Evolutionary conservation across 2,797 vertebrate species (phyloP), one percentile per base, ranked within the genome.

Genomic region (Bovichtus diacanthus): DNA sequence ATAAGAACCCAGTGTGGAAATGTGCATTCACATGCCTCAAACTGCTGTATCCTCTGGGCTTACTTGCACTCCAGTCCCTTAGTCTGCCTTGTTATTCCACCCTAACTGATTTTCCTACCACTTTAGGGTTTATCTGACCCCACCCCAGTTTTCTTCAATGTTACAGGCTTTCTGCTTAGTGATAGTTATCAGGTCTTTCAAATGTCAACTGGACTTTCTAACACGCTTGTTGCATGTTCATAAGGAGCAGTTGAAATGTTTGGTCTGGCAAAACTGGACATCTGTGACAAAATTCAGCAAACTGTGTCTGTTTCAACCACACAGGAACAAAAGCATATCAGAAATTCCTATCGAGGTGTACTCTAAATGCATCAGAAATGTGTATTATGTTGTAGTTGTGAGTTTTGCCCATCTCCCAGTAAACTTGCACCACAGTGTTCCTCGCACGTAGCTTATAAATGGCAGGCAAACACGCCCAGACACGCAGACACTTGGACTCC

Each of bases 391-490:
- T 41, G 19, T 11, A 2, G 12, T 44, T 51, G 38, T 36, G 19
- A 31, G 6, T 39, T 61, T 46, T 50, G 2, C 10, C 34, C 3
- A 13, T 27, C 46, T 54, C 31, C 6, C 44, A 18, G 56, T 65
- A 25, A 68, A 56, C 31, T 2, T 47, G n/a, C n/a, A 29, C 11
- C 16, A 21, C 55, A 29, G 38, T 6, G 39, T 59, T 51, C 55
- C 29, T 69, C 36, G 67, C 50, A 59, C 47, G 16, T 23, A 41
- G 55, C 61, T 68, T 58, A 41, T 70, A 77, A 65, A 61, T 55
- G 12, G 27, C 25, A n/a, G 46, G 53, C 68, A 44, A 68, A 71
- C 60, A 43, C 25, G 5, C 50, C 70, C 55, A 62, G 39, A 36
- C 70, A 53, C 2, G 23, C 43, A 41, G 27, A 61, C 21, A 13